Evolutionary conservation across 1,140 invertebrate genomes (phyloP), one percentile per base, ranked within the genome.

Genomic region (Eciton burchellii): DNA sequence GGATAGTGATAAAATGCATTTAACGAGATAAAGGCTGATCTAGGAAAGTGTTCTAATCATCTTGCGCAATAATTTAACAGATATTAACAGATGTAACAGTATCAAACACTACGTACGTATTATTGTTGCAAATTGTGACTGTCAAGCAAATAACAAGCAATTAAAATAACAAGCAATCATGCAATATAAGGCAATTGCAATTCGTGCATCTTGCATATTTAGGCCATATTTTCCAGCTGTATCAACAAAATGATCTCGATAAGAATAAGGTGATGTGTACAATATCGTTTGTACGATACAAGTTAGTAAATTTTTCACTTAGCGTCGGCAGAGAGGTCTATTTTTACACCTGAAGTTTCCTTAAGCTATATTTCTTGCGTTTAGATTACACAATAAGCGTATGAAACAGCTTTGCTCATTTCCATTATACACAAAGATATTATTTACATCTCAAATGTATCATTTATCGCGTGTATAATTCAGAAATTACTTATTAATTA

Each of bases 11-110:
- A 29, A 45, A 79, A 57, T 77, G 47, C 35, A 19, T 79, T 56
- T 70, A 79, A 70, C 12, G 73, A 76, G 59, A 65, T 14, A 70
- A 79, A 79, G 74, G 63, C 74, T 79, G 74, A 79, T 70, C 56
- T 79, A 79, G 35, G 45, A 68, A 79, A 79, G n/a, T 70, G 24
- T 70, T 66, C 47, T 49, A 68, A 66, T 70, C 21, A 45, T 12
- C 19, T 24, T 35, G 29, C 29, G 6, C 6, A 6, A 72, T 72
- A 43, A 19, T 19, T 35, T 26, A 16, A 16, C 56, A 54, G 16
- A 16, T n/a, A 62, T 21, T 8, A 60, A 35, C 47, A 0, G 1
- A 47, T 60, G 29, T 77, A 68, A 66, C n/a, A n/a, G 70, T 56
- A 9, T 68, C 16, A n/a, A 21, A 8, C 41, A 49, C 6, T 56